Evolutionary conservation across 2,888 invertebrate species (phyloP), one percentile per base, ranked within the genome.

Genomic region (Linnaemya tessellans): DNA sequence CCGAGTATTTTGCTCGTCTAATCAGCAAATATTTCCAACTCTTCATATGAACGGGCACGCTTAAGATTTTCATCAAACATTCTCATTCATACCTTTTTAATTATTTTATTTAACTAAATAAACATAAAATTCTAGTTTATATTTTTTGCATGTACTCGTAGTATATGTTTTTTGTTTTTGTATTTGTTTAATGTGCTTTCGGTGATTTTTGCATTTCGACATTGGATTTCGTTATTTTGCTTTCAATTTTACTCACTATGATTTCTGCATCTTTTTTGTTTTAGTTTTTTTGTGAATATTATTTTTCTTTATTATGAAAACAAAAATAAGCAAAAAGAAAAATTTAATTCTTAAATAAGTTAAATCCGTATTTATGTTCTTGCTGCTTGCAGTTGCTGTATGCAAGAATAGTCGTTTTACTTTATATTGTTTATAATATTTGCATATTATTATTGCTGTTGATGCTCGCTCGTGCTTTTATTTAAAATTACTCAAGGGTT

Each of bases 151-250:
- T n/a, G n/a, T n/a, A n/a, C n/a, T n/a, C n/a, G n/a, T n/a, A n/a
- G n/a, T n/a, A n/a, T n/a, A n/a, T n/a, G n/a, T n/a, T n/a, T 10
- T 70, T 46, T 58, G 15, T 62, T 70, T 25, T n/a, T 35, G 20
- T 62, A 25, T 62, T 43, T 30, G 2, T 58, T 67, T 74, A n/a
- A n/a, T n/a, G 54, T 65, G 64, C 41, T 67, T 80, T 65, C 20
- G n/a, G 15, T 65, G 22, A 77, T 60, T 74, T 62, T 65, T 60
- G 46, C 74, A 78, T 84, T 81, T 78, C 62, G 84, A 84, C 78
- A 81, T 84, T 84, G 84, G 81, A 86, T 86, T 86, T 83, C 77
- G 80, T 84, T 86, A 84, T 86, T 78, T 84, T 86, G 83, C 78
- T 86, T 81, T 70, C 38, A 75, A 73, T 74, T 79, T 74, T 38